Evolutionary conservation across 37 sponge, comb jelly and placozoan genomes (phyloP).

Genomic region (Tethya wilhelma): DNA sequence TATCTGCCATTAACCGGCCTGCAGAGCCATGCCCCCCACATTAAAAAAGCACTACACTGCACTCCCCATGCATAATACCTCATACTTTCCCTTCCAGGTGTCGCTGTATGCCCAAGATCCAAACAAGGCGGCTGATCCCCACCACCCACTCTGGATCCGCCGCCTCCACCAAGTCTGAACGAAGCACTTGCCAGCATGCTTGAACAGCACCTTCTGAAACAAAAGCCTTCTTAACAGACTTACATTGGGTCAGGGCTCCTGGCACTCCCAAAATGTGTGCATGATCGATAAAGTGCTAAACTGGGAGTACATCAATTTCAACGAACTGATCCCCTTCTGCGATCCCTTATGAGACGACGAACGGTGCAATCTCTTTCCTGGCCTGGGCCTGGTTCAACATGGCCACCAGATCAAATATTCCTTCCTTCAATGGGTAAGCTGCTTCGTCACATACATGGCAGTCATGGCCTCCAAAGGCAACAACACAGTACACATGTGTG

Average conservation of each 20-base stretch:
- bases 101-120: no score
- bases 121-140: no score
- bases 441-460: conserved; percentile 20
- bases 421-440: conserved; percentile 13
- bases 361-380: conserved; percentile 4
- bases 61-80: no score
- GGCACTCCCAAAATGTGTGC: conserved; percentile 3
- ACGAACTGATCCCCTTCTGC: conserved; percentile 4
- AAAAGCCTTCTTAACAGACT: background rate
- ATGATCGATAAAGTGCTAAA: background rate
- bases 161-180: background rate
- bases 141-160: no score
- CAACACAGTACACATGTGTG: conserved; percentile 11
- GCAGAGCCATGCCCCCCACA: no score
- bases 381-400: background rate
- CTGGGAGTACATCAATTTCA: conserved; percentile 31
- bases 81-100: no score
- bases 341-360: conserved; percentile 1
- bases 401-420: conserved; percentile 19
- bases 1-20: no score
- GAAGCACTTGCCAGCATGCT: background rate
- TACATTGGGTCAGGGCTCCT: conserved; percentile 11
- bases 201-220: background rate
- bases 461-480: background rate
- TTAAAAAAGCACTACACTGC: no score